phyloP scores from a whole-genome alignment of 2,888 invertebrate genomes.

The Bugulina stolonifera region DNA sequence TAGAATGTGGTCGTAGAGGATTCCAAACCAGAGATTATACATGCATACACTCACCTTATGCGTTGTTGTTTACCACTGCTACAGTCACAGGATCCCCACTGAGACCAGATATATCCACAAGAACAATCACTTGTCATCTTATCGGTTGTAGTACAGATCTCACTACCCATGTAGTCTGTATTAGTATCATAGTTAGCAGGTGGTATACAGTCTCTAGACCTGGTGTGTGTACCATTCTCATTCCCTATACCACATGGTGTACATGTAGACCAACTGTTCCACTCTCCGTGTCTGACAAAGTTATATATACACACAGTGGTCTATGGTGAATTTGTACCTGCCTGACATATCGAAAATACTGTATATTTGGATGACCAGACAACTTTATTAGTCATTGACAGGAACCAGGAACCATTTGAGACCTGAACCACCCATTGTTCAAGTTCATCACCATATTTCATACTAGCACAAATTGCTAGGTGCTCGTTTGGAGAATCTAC shows the following conservation, averaged over 20 bases:
- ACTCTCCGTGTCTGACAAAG: neutral
- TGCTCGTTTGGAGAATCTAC: too few species aligned
- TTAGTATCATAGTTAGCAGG: neutral
- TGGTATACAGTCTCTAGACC: neutral
- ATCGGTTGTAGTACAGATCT: neutral
- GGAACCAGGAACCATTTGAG: too few species aligned
- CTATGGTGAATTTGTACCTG: too few species aligned
- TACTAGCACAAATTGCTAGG: too few species aligned
- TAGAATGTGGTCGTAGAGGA: too few species aligned
- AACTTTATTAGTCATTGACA: too few species aligned
- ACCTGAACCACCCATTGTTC: too few species aligned
- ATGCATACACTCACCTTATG: neutral
- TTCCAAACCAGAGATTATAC: neutral
- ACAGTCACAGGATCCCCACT: constrained; percentile 13
- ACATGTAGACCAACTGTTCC: neutral
- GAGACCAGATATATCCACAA: constrained; percentile 20
- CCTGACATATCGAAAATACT: too few species aligned
- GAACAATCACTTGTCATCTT: neutral
- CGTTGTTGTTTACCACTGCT: neutral
- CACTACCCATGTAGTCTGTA: neutral
- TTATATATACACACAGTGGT: too few species aligned
- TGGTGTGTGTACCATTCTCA: neutral
- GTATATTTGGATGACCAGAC: too few species aligned
- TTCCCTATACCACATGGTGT: constrained; percentile 16
- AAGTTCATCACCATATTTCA: too few species aligned